These are phyloP conservation scores for Gortyna flavago DNA, from an alignment of 2,888 invertebrate genomes.

Conservation along the genomic window DNA sequence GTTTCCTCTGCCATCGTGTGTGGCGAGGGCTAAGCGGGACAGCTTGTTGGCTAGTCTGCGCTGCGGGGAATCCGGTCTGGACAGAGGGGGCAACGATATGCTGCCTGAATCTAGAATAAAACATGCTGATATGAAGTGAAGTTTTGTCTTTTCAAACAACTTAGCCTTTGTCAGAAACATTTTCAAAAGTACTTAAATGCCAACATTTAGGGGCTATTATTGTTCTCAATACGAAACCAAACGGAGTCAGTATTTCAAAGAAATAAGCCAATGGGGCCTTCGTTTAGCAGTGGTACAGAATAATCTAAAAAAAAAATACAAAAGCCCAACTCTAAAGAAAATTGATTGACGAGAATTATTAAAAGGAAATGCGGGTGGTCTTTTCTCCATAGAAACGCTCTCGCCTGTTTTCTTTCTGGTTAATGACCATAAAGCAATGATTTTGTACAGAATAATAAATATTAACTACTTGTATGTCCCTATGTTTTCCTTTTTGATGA, in stretches of 20 bases:
- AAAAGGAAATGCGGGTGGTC: no score
- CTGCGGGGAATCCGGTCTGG: conserved; percentile 89
- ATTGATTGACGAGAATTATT: not conserved
- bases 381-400: no score
- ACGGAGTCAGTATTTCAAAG: not conserved
- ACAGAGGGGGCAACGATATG: conserved; percentile 85
- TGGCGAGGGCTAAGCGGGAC: conserved; percentile 95
- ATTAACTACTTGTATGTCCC: no score
- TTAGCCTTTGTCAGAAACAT: not conserved
- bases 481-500: no score
- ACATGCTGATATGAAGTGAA: not conserved
- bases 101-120: conserved; percentile 82
- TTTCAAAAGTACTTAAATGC: not conserved
- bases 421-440: no score
- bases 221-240: not conserved
- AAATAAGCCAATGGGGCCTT: not conserved
- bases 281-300: no score
- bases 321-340: not conserved
- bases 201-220: not conserved
- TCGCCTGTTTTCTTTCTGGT: no score
- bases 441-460: no score
- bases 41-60: conserved; percentile 95
- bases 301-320: not conserved
- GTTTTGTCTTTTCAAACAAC: not conserved
- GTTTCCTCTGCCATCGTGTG: conserved; percentile 96